phyloP scores from a whole-genome alignment of 1,140 invertebrate species.

The Diachasma alloeum region DNA sequence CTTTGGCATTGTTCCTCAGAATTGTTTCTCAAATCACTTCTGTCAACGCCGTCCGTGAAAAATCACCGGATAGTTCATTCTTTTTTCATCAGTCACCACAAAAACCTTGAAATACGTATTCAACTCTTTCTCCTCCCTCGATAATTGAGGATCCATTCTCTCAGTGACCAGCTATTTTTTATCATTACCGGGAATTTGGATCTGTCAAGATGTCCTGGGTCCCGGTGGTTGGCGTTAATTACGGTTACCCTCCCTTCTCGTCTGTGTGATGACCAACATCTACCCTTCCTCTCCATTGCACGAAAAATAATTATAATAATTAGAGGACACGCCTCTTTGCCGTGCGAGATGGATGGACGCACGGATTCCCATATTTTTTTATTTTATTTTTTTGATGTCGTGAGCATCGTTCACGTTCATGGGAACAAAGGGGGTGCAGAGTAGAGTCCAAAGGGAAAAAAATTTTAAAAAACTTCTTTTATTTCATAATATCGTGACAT shows the following conservation, averaged over 20 bases:
- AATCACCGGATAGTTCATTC: background rate
- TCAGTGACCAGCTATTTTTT: conserved; percentile 43
- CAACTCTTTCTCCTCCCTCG: background rate
- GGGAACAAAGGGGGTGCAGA: background rate
- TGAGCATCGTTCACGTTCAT: background rate
- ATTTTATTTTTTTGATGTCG: conserved; percentile 35
- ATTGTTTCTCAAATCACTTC: background rate
- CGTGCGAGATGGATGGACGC: conserved; percentile 52
- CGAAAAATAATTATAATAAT: conserved; percentile 66
- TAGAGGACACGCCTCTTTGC: conserved; percentile 58
- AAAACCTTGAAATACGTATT: background rate
- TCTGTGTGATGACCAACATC: background rate
- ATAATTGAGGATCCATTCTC: conserved; percentile 17
- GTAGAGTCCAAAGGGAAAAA: background rate
- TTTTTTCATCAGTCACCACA: background rate
- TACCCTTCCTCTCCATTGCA: conserved; percentile 36
- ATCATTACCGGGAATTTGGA: conserved; percentile 61
- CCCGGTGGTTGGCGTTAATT: conserved; percentile 59
- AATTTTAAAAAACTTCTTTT: too few relatives aligned
- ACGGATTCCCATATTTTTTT: conserved; percentile 45
- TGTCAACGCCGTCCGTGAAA: background rate
- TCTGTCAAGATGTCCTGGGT: conserved; percentile 64
- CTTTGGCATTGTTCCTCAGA: background rate
- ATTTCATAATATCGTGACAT: too few relatives aligned
- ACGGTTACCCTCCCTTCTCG: conserved; percentile 44